A percentile compares a stretch with the other conserved stretches of the same genome.
These are phyloP conservation scores for Lineus longissimus DNA, from an alignment of 1,140 invertebrate genomes.

Conservation along the genomic window DNA sequence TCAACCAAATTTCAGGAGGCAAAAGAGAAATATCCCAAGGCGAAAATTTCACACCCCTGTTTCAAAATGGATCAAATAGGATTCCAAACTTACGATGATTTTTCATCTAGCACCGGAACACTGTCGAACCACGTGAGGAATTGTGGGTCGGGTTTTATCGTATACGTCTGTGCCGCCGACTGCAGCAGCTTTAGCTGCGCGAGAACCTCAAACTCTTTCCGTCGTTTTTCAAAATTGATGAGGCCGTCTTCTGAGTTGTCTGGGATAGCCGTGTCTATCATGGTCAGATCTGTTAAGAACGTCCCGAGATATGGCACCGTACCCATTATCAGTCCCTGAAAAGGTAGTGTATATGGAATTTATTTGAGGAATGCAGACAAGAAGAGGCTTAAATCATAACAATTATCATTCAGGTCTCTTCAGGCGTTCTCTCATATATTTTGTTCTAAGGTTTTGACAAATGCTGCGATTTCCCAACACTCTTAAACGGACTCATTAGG, in stretches of 20 bases:
- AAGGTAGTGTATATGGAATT: constrained; percentile 10
- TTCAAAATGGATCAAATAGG: too few species aligned
- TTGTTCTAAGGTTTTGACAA: too few species aligned
- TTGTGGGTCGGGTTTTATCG: constrained; percentile 73
- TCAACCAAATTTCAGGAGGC: too few species aligned
- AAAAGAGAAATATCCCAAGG: too few species aligned
- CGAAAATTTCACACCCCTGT: too few species aligned
- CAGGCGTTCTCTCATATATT: too few species aligned
- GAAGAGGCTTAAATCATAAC: too few species aligned
- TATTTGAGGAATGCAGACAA: too few species aligned
- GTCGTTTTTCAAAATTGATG: constrained; percentile 97
- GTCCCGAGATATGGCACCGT: constrained; percentile 98
- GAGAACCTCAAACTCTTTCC: constrained; percentile 98
- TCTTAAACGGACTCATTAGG: too few species aligned
- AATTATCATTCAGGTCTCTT: too few species aligned
- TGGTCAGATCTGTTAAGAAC: constrained; percentile 95
- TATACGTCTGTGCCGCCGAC: constrained; percentile 90
- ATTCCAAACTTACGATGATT: constrained; percentile 67
- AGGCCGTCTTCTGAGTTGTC: constrained; percentile 68
- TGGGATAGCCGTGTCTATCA: constrained; percentile 96
- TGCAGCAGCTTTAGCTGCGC: constrained; percentile 94
- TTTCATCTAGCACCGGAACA: constrained; percentile 81
- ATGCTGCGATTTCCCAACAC: too few species aligned
- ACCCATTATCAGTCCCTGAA: constrained; percentile 64
- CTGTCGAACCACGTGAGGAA: constrained; percentile 93